Conservation (phyloP, 2,797 vertebrate genomes). For the Chelon auratus region DNA sequence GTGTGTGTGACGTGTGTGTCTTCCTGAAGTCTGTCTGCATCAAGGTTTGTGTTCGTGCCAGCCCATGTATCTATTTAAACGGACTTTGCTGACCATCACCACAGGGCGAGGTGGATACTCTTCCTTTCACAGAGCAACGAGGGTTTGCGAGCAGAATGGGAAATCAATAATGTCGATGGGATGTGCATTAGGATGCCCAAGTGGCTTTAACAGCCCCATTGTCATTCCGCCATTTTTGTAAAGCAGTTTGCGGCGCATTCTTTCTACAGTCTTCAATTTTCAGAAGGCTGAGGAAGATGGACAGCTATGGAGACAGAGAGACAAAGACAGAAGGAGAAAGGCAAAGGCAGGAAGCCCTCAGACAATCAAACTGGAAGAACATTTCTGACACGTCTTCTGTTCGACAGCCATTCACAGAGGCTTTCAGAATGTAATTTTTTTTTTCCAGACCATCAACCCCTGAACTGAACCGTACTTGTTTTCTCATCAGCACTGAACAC, state of each 20-base stretch:
- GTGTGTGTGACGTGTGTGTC: background rate
- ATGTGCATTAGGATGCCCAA: slow-evolving; percentile 77
- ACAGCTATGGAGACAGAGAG: slow-evolving; percentile 50
- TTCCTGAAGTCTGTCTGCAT: background rate
- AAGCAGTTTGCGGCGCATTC: slow-evolving; percentile 63
- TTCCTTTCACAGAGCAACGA: slow-evolving; percentile 51
- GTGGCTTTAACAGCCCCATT: slow-evolving; percentile 75
- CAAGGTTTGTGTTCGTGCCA: slow-evolving; percentile 10
- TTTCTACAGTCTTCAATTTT: slow-evolving; percentile 67
- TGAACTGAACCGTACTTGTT: slow-evolving; percentile 61
- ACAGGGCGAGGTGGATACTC: slow-evolving; percentile 24
- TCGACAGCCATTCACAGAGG: slow-evolving; percentile 55
- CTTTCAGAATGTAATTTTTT: slow-evolving; percentile 59
- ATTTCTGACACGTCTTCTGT: slow-evolving; percentile 62
- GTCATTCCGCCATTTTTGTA: slow-evolving; percentile 73
- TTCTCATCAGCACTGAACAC: slow-evolving; percentile 63
- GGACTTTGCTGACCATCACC: slow-evolving; percentile 63
- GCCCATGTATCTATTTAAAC: slow-evolving; percentile 55
- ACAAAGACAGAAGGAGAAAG: slow-evolving; percentile 50
- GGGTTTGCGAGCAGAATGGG: slow-evolving; percentile 70
- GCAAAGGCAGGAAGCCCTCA: slow-evolving; percentile 35
- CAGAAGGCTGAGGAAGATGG: slow-evolving; percentile 52
- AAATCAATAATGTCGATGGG: slow-evolving; percentile 84
- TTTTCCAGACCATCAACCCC: slow-evolving; percentile 53
- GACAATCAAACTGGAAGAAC: slow-evolving; percentile 65